Base-by-base conservation (phyloP, 2,797 vertebrate genomes). In the Stomatorhinus walkeri region DNA sequence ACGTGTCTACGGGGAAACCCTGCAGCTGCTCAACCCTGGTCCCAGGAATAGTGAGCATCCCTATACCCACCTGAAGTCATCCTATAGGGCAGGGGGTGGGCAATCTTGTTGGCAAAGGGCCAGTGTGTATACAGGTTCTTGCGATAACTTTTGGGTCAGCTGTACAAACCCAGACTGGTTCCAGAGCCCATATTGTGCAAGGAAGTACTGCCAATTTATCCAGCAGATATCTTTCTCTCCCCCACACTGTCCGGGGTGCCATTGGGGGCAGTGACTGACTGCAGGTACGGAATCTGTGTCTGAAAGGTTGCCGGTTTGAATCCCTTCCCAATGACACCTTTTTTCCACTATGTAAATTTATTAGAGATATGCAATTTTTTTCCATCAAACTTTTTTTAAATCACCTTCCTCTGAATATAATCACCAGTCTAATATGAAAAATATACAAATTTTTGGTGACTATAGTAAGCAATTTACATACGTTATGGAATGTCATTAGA, bases 251-350 rank as follows among this genome's bases (percentile, higher is more conserved):
- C 64, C 4, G 4, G 64, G 28, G 64, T 16, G 32, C 64, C 28
- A 14, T 16, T 16, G 28, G 28, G 64, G 64, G 64, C 64, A 12
- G 64, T 14, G 24, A 68, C 24, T 68, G 64, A 32, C 28, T 68
- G 64, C 28, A 72, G 64, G 28, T 36, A 16, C 10, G 8, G 64
- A 32, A 32, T 68, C 28, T 32, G 64, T 72, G 64, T 36, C 64
- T 72, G 64, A 28, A 72, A 72, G 64, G 64, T 72, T 72, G 64
- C 64, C 64, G 64, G 64, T 72, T 72, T 72, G 64, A 72, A 72
- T 32, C 12, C 64, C 64, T 72, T 72, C 64, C 64, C 36, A 72
- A 28, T 72, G 28, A 72, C 28, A 36, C 64, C 24, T 68, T 81
- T 79, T 81, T 72, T 16, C 68, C 76, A 81, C 19, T 46, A 81